Base-by-base conservation (phyloP, 2,888 invertebrate species). In the Cephalotes varians region DNA sequence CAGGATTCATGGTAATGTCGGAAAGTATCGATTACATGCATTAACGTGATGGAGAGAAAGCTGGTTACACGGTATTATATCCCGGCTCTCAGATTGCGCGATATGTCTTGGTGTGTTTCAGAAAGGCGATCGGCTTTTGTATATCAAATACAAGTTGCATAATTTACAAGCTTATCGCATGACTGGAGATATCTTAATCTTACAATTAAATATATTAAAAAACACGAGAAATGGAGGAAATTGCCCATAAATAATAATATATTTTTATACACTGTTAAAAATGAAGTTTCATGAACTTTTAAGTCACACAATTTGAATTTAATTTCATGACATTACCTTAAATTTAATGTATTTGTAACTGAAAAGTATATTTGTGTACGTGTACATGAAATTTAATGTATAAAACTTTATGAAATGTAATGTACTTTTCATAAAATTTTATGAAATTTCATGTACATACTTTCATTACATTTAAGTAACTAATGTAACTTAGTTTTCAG, bases 1-100 rank as follows among this genome's bases (percentile, higher is more conserved):
- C 67, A 28, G 44, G 69, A 76, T 67, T 67, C 65, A 76, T 67
- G 69, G 67, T 76, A 76, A 76, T 76, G 67, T 65, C 47, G 28
- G 67, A 28, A 76, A 51, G 10, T 67, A 76, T 76, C 67, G 69
- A 76, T 76, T 76, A 76, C 69, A 28, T 47, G 67, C 37, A 67
- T 76, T 67, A 51, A 51, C 49, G 12, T 76, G 67, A 67, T 37
- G 49, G 37, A 40, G 76, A 76, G 69, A 76, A 76, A 76, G 76
- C 76, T 76, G 37, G 69, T 67, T 76, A 67, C 67, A 67, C 51
- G 76, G 21, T 34, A 47, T 60, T 73, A 62, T 62, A 62, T 47
- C 40, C 18, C 73, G 72, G 2, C 60, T 60, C 7, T 47, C 34
- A 73, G 21, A 73, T 73, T 34, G 34, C 44, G 31, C 73, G 62